A percentile compares a stretch with the other conserved stretches of the same genome.
These are phyloP conservation scores for Xestobium rufovillosum DNA, from an alignment of 2,888 invertebrate genomes.

Conservation along the genomic window DNA sequence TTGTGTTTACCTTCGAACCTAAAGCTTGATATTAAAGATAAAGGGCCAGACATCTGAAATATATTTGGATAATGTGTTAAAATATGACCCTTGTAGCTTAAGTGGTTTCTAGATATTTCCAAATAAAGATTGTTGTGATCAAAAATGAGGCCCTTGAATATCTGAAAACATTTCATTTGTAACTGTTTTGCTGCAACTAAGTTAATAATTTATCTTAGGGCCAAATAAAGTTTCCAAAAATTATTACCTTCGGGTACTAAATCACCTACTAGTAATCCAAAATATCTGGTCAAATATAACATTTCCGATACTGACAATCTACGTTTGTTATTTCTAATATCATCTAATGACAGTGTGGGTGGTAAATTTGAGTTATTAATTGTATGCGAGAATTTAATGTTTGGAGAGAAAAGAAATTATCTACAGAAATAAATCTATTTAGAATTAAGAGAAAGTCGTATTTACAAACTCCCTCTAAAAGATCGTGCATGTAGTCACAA, in stretches of 20 bases:
- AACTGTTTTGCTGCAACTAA: constrained; percentile 5
- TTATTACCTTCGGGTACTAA: constrained; percentile 4
- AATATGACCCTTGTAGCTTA: not conserved
- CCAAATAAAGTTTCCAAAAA: constrained; percentile 9
- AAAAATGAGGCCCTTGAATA: not conserved
- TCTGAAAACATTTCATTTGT: constrained; percentile 2
- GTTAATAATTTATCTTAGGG: constrained; percentile 7
- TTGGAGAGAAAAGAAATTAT: constrained; percentile 11
- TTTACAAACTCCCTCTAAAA: constrained; percentile 17
- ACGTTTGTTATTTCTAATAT: constrained; percentile 5
- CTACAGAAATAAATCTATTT: constrained; percentile 6
- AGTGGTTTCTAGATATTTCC: constrained; percentile 2
- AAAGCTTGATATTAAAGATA: constrained; percentile 5
- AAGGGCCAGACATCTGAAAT: not conserved
- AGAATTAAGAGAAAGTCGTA: constrained; percentile 10
- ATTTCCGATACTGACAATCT: constrained; percentile 11
- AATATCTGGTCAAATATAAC: constrained; percentile 9
- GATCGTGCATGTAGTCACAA: constrained; percentile 17
- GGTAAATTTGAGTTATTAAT: too few relatives aligned
- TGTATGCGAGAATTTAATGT: constrained; percentile 6
- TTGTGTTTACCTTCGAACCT: constrained; percentile 4
- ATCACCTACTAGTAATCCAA: constrained; percentile 11
- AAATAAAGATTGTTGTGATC: constrained; percentile 7
- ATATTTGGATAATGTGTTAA: not conserved
- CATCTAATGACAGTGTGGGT: not conserved